These are phyloP conservation scores for Phlogophora meticulosa DNA, from an alignment of 2,888 invertebrate genomes.

Conservation along the genomic window DNA sequence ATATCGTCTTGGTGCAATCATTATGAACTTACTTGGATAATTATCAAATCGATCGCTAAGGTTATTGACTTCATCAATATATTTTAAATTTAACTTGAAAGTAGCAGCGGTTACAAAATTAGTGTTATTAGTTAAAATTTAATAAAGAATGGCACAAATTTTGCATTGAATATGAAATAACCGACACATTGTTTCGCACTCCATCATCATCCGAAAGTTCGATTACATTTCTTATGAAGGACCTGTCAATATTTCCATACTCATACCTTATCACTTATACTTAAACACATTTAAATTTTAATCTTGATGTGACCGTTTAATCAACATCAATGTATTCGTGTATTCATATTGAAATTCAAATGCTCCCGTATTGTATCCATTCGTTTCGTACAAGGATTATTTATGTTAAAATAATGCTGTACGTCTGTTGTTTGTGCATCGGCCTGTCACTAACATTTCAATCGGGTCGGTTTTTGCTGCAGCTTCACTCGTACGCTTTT, in stretches of 20 bases:
- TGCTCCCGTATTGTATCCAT: conserved; percentile 86
- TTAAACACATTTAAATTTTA: conserved; percentile 79
- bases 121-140: no score
- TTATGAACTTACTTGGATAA: not conserved
- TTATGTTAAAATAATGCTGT: conserved; percentile 90
- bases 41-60: not conserved
- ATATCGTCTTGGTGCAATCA: not conserved
- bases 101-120: not conserved
- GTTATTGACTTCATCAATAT: not conserved
- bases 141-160: not conserved
- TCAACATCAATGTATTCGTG: conserved; percentile 84
- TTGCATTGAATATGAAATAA: not conserved
- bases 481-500: conserved; percentile 81
- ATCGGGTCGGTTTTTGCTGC: conserved; percentile 87
- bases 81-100: not conserved
- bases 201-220: not conserved
- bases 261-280: conserved; percentile 36
- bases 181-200: not conserved
- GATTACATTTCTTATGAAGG: conserved; percentile 35
- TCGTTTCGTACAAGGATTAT: conserved; percentile 90
- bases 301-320: conserved; percentile 82
- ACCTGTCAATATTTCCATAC: conserved; percentile 51
- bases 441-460: conserved; percentile 90
- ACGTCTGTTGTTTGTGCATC: conserved; percentile 89
- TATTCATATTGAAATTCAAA: conserved; percentile 89